Evolutionary conservation across 2,797 vertebrate genomes (phyloP).

Genomic region (Premnoplex brunnescens): DNA sequence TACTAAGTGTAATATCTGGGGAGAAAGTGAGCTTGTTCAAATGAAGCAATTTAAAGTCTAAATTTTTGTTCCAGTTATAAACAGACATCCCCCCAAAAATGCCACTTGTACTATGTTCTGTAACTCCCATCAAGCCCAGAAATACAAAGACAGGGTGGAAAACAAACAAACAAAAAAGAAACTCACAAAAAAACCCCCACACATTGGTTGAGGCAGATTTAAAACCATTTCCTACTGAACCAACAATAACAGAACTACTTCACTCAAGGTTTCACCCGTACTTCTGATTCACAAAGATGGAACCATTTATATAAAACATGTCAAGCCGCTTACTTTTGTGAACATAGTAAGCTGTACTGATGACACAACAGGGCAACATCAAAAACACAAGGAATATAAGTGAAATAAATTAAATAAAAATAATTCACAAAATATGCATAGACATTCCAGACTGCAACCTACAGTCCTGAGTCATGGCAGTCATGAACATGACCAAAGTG

Average conservation of each 20-base stretch:
- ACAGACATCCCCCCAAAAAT: background rate
- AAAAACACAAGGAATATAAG: fast-evolving
- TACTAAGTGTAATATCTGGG: background rate
- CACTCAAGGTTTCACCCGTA: background rate
- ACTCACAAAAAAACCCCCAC: background rate
- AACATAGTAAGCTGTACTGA: background rate
- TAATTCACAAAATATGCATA: background rate
- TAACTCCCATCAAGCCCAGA: background rate
- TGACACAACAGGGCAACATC: background rate
- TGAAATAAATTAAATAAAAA: background rate
- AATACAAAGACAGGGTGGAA: background rate
- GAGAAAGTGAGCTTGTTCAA: background rate
- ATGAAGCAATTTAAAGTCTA: background rate
- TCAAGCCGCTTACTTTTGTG: background rate
- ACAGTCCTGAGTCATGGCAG: background rate
- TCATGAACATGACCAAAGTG: background rate
- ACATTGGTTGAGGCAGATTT: background rate
- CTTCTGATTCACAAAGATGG: background rate
- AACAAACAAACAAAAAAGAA: too few species aligned
- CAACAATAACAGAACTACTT: background rate
- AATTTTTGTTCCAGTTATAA: background rate
- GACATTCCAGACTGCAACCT: background rate
- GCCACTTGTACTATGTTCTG: background rate
- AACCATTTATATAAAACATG: background rate
- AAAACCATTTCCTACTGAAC: background rate